A percentile compares a stretch with the other conserved stretches of the same genome.
Conservation (phyloP, 2,888 invertebrate species). For the Elegia similella region DNA sequence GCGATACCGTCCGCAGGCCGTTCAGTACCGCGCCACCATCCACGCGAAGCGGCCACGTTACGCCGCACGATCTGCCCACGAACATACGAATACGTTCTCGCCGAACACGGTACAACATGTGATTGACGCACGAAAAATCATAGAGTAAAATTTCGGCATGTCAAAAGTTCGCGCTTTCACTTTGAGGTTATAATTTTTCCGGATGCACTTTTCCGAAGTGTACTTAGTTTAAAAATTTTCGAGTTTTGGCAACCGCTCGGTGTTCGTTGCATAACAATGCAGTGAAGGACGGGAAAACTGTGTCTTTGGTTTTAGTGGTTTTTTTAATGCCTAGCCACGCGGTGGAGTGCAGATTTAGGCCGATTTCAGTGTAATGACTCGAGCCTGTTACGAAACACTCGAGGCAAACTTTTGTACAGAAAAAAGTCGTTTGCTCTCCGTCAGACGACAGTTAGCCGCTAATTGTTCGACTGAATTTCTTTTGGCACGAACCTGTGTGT, state of each 20-base stretch:
- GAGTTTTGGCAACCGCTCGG: constrained; percentile 55
- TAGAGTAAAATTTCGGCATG: constrained; percentile 43
- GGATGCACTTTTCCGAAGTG: constrained; percentile 49
- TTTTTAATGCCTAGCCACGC: constrained; percentile 50
- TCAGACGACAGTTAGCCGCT: constrained; percentile 65
- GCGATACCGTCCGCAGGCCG: constrained; percentile 22
- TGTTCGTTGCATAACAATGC: constrained; percentile 75
- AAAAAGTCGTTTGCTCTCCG: constrained; percentile 55
- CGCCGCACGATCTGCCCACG: constrained; percentile 41
- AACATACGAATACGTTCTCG: constrained; percentile 58
- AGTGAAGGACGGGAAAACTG: constrained; percentile 71
- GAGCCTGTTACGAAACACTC: constrained; percentile 64
- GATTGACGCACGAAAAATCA: constrained; percentile 54
- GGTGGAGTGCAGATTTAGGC: constrained; percentile 51
- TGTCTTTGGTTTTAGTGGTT: constrained; percentile 55
- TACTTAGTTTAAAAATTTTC: constrained; percentile 46
- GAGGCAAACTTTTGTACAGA: constrained; percentile 55
- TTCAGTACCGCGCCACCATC: constrained; percentile 69
- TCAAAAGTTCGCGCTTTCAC: constrained; percentile 40
- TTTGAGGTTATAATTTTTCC: constrained; percentile 60
- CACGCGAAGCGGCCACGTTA: constrained; percentile 56
- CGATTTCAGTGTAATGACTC: constrained; percentile 62
- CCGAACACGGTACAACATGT: constrained; percentile 53
- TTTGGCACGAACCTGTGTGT: constrained; percentile 54
- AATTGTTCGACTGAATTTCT: constrained; percentile 65